These are phyloP conservation scores for Apostichopus californicus DNA, from an alignment of 35 echinoderm and acorn worm species.

Conservation along the genomic window DNA sequence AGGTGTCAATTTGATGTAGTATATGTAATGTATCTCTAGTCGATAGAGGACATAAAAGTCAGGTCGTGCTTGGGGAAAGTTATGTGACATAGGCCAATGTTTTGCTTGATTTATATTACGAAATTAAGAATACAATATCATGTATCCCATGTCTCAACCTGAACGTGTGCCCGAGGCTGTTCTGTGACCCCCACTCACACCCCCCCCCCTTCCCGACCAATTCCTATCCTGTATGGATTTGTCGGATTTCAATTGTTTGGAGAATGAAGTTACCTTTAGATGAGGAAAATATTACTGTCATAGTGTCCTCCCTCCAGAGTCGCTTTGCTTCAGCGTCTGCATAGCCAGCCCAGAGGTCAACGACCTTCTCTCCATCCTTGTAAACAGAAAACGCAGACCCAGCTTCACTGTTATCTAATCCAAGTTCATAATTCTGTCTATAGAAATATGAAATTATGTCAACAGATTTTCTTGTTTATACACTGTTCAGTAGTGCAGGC, in stretches of 20 bases:
- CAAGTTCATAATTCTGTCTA: conserved; percentile 73
- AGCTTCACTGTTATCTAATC: conserved; percentile 34
- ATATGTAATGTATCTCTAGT: no score
- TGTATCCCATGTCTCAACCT: background rate
- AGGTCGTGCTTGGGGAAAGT: no score
- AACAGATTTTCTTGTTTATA: no score
- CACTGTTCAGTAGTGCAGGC: no score
- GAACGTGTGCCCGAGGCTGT: background rate
- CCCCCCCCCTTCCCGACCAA: no score
- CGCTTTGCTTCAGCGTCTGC: conserved; percentile 54
- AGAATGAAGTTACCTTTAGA: background rate
- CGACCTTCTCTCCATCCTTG: conserved; percentile 75
- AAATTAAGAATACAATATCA: no score
- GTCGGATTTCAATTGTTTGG: no score
- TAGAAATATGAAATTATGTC: background rate
- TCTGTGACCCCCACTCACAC: background rate
- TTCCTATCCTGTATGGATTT: no score
- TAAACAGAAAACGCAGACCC: conserved; percentile 82
- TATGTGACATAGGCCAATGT: no score
- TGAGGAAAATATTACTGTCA: conserved; percentile 53
- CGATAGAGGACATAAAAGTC: no score
- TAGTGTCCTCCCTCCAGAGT: conserved; percentile 77
- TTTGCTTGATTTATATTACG: no score
- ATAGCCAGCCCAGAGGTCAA: conserved; percentile 91
- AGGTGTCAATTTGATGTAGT: no score